Conservation (phyloP, 2,797 vertebrate species). For the Hipposideros larvatus region DNA sequence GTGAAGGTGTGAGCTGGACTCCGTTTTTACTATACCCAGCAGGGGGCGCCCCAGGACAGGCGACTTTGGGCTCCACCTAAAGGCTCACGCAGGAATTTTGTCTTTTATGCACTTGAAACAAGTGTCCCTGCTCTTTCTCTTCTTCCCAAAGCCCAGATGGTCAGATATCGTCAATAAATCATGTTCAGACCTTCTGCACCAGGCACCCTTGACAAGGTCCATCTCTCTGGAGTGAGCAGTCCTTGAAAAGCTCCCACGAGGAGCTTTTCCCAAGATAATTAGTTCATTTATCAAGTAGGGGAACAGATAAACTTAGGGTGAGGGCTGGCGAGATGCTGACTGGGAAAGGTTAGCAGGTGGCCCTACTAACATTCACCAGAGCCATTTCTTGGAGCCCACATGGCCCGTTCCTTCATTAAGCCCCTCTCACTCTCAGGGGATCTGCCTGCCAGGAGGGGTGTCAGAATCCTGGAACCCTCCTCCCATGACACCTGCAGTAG, state of each 20-base stretch:
- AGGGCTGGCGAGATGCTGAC: neutral
- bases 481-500: neutral
- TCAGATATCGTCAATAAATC: neutral
- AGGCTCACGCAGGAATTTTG: neutral
- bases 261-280: neutral
- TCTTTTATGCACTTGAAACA: neutral
- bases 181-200: neutral
- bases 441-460: neutral
- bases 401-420: neutral
- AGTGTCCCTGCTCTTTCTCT: neutral
- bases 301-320: neutral
- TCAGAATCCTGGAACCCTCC: neutral
- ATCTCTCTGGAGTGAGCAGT: neutral
- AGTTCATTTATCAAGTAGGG: neutral
- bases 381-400: neutral
- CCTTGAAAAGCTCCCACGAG: neutral
- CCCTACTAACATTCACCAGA: neutral
- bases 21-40: conserved; percentile 29
- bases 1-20: fast-evolving
- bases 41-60: conserved; percentile 75
- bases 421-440: neutral
- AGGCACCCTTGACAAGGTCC: neutral
- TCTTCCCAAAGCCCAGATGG: neutral
- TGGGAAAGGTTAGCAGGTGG: neutral
- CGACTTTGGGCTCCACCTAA: neutral